Base-by-base conservation (phyloP, 2,888 invertebrate species). In the Scrobipalpa costella region DNA sequence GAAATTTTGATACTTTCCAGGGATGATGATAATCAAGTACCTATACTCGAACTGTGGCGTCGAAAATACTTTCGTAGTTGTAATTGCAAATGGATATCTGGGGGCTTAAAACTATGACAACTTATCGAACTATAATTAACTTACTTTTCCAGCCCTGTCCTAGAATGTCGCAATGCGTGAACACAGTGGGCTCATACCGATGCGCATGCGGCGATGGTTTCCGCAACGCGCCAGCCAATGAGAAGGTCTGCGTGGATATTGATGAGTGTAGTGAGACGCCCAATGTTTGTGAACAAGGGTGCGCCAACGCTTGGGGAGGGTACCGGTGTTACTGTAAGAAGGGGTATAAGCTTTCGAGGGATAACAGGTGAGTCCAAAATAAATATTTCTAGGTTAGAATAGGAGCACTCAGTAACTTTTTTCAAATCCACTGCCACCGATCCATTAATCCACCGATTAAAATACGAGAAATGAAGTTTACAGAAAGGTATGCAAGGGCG, bases 221-320 rank as follows among this genome's bases (percentile, higher is more conserved):
- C 84, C 83, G 85, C 13, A 86, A 85, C 70, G 86, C 91, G 0
- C 84, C 86, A 0, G 72, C 83, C 21, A 92, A 90, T 67, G 88
- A 92, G 70, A 92, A 92, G 65, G 89, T 90, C 33, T 93, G 93
- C 71, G 79, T 88, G 83, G 96, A 96, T 74, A 85, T 95, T 27
- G 94, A 96, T 81, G 96, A 96, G 77, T 96, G 96, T 71, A 69
- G 83, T 0, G 92, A 93, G 65, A 88, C 89, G 0, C 83, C 84
- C 0, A 73, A 71, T 0, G 72, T 81, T 3, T 99, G 99, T 79
- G 95, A 97, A 69, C 99, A 99, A 72, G 93, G 93, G 60, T 99
- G 99, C 79, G 93, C 96, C 61, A 99, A 99, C 85, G 93, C 95
- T 19, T 97, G 97, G 94, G 99, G 99, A 0, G 95, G 97, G 0